Percentiles rank a stretch among this genome's conserved stretches.
Evolutionary conservation across 1,140 invertebrate genomes (phyloP).

Genomic region (Charaxes varanes): DNA sequence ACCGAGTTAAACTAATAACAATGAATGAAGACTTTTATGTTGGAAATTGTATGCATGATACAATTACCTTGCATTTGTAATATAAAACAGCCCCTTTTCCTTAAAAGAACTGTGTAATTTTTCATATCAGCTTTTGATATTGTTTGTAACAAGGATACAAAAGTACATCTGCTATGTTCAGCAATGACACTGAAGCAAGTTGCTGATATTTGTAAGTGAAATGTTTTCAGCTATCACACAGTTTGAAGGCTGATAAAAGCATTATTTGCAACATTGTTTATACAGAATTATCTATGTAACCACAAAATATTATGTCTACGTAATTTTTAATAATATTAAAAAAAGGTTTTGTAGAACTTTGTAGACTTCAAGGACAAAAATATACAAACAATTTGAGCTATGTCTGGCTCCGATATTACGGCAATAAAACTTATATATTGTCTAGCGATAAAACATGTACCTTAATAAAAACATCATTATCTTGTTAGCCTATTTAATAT

Average conservation of each 20-base stretch:
- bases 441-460: too few relatives aligned
- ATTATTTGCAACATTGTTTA: constrained; percentile 60
- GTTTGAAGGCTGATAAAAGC: constrained; percentile 48
- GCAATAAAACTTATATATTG: too few relatives aligned
- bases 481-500: too few relatives aligned
- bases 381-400: too few relatives aligned
- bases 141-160: constrained; percentile 27
- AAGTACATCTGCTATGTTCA: constrained; percentile 33
- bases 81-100: constrained; percentile 38
- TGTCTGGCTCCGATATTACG: too few relatives aligned
- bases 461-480: too few relatives aligned
- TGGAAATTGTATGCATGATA: background rate
- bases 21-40: constrained; percentile 9
- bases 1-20: too few relatives aligned
- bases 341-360: too few relatives aligned
- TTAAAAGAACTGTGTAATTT: constrained; percentile 38
- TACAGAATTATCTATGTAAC: constrained; percentile 70
- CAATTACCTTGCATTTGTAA: constrained; percentile 38
- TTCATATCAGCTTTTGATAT: constrained; percentile 47
- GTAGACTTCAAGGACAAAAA: too few relatives aligned
- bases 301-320: constrained; percentile 70
- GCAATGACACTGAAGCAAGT: constrained; percentile 30
- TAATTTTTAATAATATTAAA: constrained; percentile 69
- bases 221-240: constrained; percentile 41
- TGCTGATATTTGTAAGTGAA: constrained; percentile 41